Base-by-base conservation (phyloP, 53 echinoderm and acorn worm genomes). In the Temnopleurus reevesii region DNA sequence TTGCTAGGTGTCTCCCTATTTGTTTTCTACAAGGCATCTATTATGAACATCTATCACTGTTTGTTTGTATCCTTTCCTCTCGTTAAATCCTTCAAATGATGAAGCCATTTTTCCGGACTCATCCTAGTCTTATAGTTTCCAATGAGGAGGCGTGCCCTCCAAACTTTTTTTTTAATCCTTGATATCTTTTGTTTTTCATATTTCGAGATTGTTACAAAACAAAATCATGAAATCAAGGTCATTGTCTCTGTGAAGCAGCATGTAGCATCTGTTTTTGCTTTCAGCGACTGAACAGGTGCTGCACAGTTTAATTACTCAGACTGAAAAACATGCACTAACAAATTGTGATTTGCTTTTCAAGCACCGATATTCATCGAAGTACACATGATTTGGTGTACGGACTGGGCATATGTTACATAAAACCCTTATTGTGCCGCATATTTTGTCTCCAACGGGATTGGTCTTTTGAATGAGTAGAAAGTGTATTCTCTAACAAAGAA, bases 31-130 rank as follows among this genome's bases (percentile, higher is more conserved):
- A 46, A 49, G 47, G 80, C 38, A 71, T 41, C 19, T 71, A 71
- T 71, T 71, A 71, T 71, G 71, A 64, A 33, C 65, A 35, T 17
- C 17, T 71, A 41, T 36, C 41, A 34, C 38, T 71, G 13, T 41
- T 71, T 71, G 71, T 71, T 71, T 71, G 71, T 10, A 8, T 41
- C 71, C 41, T 71, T n/a, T n/a, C n/a, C n/a, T 71, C 38, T n/a
- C 71, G 7, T 63, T n/a, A 36, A 4, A 71, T 1, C 71, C 38
- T 63, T 18, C 63, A n/a, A 0, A 41, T 71, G 71, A 71, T 36
- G 71, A 23, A 71, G 71, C 10, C 41, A 71, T 71, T n/a, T n/a
- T 71, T 71, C 71, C 41, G 71, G 21, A 21, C 21, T 8, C 19
- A 38, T 21, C 36, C 41, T 7, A 36, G 49, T 49, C 41, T 71